Percentiles rank a stretch among this genome's conserved stretches.
These are phyloP conservation scores for Tipula vernalis DNA, from an alignment of 2,888 invertebrate genomes.

Conservation along the genomic window DNA sequence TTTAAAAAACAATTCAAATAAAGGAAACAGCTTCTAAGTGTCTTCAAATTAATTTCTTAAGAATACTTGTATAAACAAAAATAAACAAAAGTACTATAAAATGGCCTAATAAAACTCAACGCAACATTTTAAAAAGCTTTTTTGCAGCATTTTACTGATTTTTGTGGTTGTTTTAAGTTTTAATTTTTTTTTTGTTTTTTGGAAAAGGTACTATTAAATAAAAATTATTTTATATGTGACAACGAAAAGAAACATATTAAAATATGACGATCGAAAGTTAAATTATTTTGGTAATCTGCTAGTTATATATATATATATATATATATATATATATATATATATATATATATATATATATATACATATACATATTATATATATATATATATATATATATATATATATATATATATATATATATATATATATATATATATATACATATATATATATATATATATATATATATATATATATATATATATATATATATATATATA, in stretches of 20 bases:
- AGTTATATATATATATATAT: background rate
- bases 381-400: background rate
- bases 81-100: background rate
- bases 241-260: background rate
- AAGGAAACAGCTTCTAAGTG: background rate
- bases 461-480: too few species aligned
- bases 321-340: too few species aligned
- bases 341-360: too few species aligned
- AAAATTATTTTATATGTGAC: background rate
- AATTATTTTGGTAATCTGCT: background rate
- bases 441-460: too few species aligned
- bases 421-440: background rate
- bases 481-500: too few species aligned
- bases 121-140: background rate
- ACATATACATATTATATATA: too few species aligned
- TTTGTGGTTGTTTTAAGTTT: background rate
- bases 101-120: background rate
- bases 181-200: background rate
- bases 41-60: background rate
- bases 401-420: background rate
- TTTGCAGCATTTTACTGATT: slow-evolving; percentile 6
- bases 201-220: background rate
- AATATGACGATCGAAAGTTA: background rate
- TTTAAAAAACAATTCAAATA: background rate
- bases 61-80: background rate